Conservation (phyloP, 1,140 invertebrate species). For the Berghia stephanieae region DNA sequence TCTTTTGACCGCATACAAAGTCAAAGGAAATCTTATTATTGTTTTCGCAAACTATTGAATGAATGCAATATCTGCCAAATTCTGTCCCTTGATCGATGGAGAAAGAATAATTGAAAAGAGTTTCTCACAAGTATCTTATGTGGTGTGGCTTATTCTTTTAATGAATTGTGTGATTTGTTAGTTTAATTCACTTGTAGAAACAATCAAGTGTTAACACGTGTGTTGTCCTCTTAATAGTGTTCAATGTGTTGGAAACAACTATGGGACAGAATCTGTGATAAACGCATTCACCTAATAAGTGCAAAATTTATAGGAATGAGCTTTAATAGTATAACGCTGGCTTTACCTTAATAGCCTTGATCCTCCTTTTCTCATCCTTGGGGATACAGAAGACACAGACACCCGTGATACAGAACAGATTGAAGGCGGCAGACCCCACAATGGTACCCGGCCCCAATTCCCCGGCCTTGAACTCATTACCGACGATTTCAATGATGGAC, state of each 20-base stretch:
- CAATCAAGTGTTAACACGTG: too few species aligned
- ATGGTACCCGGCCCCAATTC: conserved; percentile 75
- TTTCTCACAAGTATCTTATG: too few species aligned
- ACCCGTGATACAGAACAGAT: conserved; percentile 72
- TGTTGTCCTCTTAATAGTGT: not conserved
- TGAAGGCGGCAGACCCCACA: conserved; percentile 76
- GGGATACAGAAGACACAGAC: conserved; percentile 72
- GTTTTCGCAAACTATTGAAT: too few species aligned
- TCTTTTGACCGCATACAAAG: too few species aligned
- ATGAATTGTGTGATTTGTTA: too few species aligned
- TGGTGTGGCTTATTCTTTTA: too few species aligned
- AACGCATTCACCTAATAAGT: not conserved
- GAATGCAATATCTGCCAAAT: too few species aligned
- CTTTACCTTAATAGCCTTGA: not conserved
- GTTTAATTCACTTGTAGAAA: too few species aligned
- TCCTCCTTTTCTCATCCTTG: conserved; percentile 63
- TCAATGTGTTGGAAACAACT: not conserved
- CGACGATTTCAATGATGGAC: conserved; percentile 73
- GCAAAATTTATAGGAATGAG: not conserved
- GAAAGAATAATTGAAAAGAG: too few species aligned
- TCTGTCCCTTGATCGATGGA: too few species aligned
- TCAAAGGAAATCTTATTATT: too few species aligned
- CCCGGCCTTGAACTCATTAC: conserved; percentile 70
- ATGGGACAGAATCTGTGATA: not conserved
- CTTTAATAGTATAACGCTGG: not conserved